Percentiles rank a stretch among this genome's conserved stretches.
phyloP scores from a whole-genome alignment of 2,113 vertebrate species.

The Pterocles orientalis region DNA sequence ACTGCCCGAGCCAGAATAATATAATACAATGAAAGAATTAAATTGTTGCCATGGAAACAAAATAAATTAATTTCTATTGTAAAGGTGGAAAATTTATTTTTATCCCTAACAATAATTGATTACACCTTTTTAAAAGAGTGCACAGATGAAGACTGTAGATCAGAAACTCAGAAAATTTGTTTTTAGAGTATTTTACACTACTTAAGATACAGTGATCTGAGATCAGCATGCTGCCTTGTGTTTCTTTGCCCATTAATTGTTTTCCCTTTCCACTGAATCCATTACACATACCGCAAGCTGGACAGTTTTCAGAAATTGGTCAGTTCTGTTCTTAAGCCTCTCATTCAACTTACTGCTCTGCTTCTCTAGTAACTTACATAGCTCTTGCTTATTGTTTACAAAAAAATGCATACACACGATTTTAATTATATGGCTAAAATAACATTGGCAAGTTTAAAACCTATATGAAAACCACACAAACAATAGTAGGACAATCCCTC shows the following conservation, averaged over 20 bases:
- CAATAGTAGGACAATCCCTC: not conserved
- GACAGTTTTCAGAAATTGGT: not conserved
- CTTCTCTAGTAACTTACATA: not conserved
- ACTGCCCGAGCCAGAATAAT: not conserved
- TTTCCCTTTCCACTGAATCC: not conserved
- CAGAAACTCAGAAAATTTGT: not conserved
- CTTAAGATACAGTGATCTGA: not conserved
- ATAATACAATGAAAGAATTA: not conserved
- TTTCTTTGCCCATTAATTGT: not conserved
- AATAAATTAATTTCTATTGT: not conserved
- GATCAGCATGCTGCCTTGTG: not conserved
- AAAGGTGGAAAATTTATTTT: not conserved
- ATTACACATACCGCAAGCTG: not conserved
- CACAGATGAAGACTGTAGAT: not conserved
- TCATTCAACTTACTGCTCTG: not conserved
- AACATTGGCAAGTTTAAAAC: not conserved
- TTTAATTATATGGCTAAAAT: not conserved
- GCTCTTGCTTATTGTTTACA: not conserved
- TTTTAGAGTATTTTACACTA: not conserved
- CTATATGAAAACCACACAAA: not conserved
- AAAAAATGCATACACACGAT: not conserved
- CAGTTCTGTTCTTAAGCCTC: not conserved
- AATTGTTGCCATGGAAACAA: not conserved
- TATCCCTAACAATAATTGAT: not conserved
- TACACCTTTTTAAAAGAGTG: not conserved